Evolutionary conservation across 2,113 vertebrate species (phyloP).

Genomic region (Sterna hirundo): DNA sequence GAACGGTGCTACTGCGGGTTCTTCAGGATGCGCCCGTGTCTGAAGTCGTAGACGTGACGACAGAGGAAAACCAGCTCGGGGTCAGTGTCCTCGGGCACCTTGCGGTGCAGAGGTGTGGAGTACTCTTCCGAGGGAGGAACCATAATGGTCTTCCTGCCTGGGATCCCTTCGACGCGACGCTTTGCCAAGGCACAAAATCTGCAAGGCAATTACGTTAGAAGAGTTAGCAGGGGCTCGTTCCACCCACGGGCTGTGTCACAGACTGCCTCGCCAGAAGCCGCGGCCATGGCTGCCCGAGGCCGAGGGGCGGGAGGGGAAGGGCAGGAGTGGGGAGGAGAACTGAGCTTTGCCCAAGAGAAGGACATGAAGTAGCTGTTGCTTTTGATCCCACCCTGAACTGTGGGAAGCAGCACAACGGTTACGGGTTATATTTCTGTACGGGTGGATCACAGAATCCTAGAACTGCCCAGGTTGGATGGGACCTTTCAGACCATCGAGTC

Average conservation of each 20-base stretch:
- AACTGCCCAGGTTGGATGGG: too few species aligned
- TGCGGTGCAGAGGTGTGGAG: slow-evolving; percentile 91
- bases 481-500: too few species aligned
- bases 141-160: slow-evolving; percentile 84
- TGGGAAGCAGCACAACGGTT: not conserved
- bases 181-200: slow-evolving; percentile 99
- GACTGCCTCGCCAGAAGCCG: not conserved
- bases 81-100: slow-evolving; percentile 93
- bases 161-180: slow-evolving; percentile 88
- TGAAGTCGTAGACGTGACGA: slow-evolving; percentile 98
- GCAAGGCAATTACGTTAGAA: not conserved
- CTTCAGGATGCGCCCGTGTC: slow-evolving; percentile 96
- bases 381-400: not conserved
- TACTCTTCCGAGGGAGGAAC: slow-evolving; percentile 90
- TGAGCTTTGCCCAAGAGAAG: not conserved
- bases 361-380: not conserved
- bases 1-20: slow-evolving; percentile 88
- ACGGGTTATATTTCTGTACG: fast-evolving
- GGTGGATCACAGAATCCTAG: too few species aligned
- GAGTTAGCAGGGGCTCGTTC: not conserved
- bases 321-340: not conserved
- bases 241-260: not conserved
- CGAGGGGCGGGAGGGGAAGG: not conserved
- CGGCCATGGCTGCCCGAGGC: not conserved
- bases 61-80: slow-evolving; percentile 96